Evolutionary conservation across 2,888 invertebrate genomes (phyloP).

Genomic region (Heliconius ismenius): DNA sequence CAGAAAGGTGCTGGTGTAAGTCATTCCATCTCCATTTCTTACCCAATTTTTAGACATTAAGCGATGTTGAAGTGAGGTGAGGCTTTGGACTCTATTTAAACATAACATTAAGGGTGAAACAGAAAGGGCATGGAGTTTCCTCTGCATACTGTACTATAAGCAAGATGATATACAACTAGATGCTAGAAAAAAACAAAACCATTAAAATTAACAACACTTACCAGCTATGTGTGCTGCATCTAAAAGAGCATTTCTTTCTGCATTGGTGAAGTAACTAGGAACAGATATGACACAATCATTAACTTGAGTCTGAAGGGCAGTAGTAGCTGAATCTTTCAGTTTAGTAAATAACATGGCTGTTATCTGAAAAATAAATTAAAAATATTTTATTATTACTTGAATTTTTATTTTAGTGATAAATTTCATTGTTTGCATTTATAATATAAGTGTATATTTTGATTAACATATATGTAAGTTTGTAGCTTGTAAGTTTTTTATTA

Average conservation of each 20-base stretch:
- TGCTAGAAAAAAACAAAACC: too few species aligned
- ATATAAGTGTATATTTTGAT: too few species aligned
- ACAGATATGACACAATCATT: conserved; percentile 97
- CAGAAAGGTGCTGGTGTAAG: not conserved
- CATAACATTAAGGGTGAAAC: not conserved
- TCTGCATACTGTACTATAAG: too few species aligned
- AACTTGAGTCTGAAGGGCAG: conserved; percentile 93
- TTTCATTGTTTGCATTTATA: too few species aligned
- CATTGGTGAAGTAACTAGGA: conserved; percentile 97
- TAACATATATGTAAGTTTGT: not conserved
- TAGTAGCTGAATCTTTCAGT: conserved; percentile 94
- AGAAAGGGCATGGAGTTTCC: too few species aligned
- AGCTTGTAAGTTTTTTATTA: not conserved
- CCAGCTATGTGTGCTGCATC: conserved; percentile 96
- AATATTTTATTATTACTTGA: not conserved
- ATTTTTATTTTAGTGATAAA: too few species aligned
- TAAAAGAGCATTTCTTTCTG: conserved; percentile 94
- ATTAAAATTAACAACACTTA: conserved; percentile 47
- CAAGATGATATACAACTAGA: too few species aligned
- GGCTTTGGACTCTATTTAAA: too few species aligned
- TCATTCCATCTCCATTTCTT: too few species aligned
- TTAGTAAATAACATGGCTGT: conserved; percentile 98
- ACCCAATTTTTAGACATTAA: too few species aligned
- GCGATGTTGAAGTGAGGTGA: too few species aligned
- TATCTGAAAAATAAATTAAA: conserved; percentile 72